A percentile compares a stretch with the other conserved stretches of the same genome.
Evolutionary conservation across 2,888 invertebrate genomes (phyloP).

Genomic region (Stenichneumon culpator): DNA sequence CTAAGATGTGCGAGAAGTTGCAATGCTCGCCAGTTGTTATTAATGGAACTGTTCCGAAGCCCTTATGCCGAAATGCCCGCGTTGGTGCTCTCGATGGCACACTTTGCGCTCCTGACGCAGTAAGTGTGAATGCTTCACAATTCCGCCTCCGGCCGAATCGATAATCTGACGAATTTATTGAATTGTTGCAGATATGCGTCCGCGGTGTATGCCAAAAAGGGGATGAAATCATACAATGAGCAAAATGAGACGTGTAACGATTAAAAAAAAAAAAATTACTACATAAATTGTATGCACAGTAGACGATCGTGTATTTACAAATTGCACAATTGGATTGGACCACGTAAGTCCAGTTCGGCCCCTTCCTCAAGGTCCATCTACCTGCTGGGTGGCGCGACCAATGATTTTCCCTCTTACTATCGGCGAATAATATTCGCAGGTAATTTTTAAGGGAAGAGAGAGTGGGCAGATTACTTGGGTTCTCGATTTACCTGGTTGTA

Average conservation of each 20-base stretch:
- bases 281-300: not conserved
- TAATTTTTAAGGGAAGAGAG: too few relatives aligned
- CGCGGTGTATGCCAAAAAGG: conserved; percentile 3
- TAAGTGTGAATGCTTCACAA: not conserved
- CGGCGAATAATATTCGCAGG: too few relatives aligned
- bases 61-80: not conserved
- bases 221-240: not conserved
- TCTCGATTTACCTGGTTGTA: too few relatives aligned
- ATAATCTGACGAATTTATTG: not conserved
- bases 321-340: too few relatives aligned
- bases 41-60: not conserved
- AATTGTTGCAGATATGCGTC: conserved; percentile 4
- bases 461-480: too few relatives aligned
- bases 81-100: conserved; percentile 3
- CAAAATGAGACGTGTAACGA: not conserved
- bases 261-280: too few relatives aligned
- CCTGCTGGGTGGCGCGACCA: too few relatives aligned
- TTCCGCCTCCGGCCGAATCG: not conserved
- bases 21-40: not conserved
- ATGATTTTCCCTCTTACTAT: too few relatives aligned
- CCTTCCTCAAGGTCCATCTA: too few relatives aligned
- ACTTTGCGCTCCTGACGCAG: not conserved
- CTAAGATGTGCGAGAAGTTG: not conserved
- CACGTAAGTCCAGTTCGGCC: too few relatives aligned
- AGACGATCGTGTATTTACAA: too few relatives aligned